Conservation (phyloP, 2,888 invertebrate genomes). For the Lymantria monacha region DNA sequence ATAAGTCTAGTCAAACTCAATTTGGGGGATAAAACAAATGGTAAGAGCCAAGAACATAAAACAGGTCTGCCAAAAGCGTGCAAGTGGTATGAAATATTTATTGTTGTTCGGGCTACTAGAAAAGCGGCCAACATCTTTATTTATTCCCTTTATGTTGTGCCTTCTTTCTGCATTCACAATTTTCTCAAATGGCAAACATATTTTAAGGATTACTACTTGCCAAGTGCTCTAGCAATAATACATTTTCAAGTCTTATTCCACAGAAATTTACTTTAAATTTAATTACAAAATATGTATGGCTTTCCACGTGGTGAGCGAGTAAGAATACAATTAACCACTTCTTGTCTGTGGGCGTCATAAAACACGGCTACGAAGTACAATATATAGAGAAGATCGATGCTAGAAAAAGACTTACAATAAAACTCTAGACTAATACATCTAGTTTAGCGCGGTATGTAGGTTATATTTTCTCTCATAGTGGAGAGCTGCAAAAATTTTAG, state of each 20-base stretch:
- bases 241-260: not conserved
- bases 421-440: too few relatives aligned
- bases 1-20: not conserved
- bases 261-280: too few relatives aligned
- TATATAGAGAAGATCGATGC: too few relatives aligned
- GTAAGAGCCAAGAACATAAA: constrained; percentile 21
- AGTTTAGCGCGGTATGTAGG: too few relatives aligned
- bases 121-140: constrained; percentile 2
- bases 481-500: too few relatives aligned
- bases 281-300: too few relatives aligned
- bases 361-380: too few relatives aligned
- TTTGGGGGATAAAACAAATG: not conserved
- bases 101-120: constrained; percentile 3
- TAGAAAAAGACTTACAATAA: too few relatives aligned
- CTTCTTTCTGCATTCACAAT: not conserved
- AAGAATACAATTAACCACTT: too few relatives aligned
- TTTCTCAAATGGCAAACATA: not conserved
- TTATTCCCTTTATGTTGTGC: not conserved
- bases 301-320: too few relatives aligned
- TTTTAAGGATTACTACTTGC: not conserved
- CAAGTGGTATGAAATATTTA: constrained; percentile 30
- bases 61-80: constrained; percentile 28
- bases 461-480: too few relatives aligned
- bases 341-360: too few relatives aligned
- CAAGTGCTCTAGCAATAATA: not conserved